phyloP scores from a whole-genome alignment of 1,140 invertebrate genomes.

The Zaprionus kolodkinae region DNA sequence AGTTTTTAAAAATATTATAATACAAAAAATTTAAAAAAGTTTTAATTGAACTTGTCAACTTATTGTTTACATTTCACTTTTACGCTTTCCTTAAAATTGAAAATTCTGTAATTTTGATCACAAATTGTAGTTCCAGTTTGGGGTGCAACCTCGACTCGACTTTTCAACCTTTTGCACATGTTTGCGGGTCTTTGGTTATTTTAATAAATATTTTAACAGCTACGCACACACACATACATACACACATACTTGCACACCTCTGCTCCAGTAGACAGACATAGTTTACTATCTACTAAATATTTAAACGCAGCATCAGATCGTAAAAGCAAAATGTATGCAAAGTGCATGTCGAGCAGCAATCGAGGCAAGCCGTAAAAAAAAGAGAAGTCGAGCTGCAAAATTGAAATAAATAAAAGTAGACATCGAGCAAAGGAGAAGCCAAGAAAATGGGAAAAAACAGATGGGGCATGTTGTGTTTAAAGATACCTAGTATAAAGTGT shows the following conservation, averaged over 20 bases:
- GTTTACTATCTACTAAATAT: constrained; percentile 81
- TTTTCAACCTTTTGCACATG: constrained; percentile 30
- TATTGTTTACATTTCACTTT: not conserved
- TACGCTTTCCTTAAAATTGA: not conserved
- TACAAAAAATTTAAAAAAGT: not conserved
- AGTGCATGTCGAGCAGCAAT: constrained; percentile 80
- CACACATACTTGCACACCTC: not conserved
- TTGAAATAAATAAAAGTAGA: constrained; percentile 74
- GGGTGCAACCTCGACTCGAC: constrained; percentile 1
- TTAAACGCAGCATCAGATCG: constrained; percentile 76
- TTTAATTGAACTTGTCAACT: too few relatives aligned
- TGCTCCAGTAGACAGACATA: constrained; percentile 44
- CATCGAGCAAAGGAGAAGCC: constrained; percentile 33
- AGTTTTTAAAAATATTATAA: not conserved
- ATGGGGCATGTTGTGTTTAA: not conserved
- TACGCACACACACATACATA: constrained; percentile 33
- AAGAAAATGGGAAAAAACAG: not conserved
- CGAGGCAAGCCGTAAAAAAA: constrained; percentile 73
- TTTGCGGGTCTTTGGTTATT: constrained; percentile 60
- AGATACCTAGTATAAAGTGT: not conserved
- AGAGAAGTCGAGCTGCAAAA: constrained; percentile 47
- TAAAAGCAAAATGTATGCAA: constrained; percentile 80
- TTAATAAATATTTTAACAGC: constrained; percentile 76
- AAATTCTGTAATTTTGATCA: not conserved
- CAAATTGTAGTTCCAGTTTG: not conserved